Conservation (phyloP, 2,797 vertebrate genomes). For the Scomberomorus guttatus region DNA sequence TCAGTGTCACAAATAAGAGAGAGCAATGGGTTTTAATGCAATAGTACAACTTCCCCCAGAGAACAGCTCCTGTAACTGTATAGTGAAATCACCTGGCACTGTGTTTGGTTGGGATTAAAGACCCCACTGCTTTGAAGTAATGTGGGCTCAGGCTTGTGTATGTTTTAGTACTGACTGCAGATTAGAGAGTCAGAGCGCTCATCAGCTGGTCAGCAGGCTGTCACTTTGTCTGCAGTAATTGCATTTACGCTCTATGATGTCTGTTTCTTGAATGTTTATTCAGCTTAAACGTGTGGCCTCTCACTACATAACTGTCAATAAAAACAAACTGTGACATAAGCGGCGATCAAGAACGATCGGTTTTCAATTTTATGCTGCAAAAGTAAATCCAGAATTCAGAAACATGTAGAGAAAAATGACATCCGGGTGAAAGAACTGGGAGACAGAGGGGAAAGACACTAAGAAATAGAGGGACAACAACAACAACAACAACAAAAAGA, state of each 20-base stretch:
- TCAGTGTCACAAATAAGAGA: neutral
- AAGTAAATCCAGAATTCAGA: neutral
- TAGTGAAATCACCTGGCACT: too few species aligned
- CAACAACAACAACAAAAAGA: neutral
- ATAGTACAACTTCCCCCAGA: neutral
- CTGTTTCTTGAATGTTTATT: neutral
- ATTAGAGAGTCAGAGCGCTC: constrained; percentile 42
- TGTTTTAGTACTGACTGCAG: constrained; percentile 17
- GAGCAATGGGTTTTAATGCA: too few species aligned
- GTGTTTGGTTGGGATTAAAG: neutral
- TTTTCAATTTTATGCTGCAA: neutral
- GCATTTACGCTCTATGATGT: constrained; percentile 2
- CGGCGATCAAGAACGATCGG: too few species aligned
- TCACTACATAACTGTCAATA: neutral
- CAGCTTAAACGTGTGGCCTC: constrained; percentile 1
- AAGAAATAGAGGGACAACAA: neutral
- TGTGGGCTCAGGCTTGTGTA: neutral
- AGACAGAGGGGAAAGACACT: too few species aligned
- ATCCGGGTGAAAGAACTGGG: too few species aligned
- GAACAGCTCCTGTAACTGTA: neutral
- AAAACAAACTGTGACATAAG: too few species aligned
- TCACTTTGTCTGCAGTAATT: constrained; percentile 22
- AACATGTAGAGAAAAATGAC: neutral
- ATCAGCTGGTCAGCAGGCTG: constrained; percentile 46
- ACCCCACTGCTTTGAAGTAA: neutral